Evolutionary conservation across 2,888 invertebrate species (phyloP).

Genomic region (Cheilosia vulpina): DNA sequence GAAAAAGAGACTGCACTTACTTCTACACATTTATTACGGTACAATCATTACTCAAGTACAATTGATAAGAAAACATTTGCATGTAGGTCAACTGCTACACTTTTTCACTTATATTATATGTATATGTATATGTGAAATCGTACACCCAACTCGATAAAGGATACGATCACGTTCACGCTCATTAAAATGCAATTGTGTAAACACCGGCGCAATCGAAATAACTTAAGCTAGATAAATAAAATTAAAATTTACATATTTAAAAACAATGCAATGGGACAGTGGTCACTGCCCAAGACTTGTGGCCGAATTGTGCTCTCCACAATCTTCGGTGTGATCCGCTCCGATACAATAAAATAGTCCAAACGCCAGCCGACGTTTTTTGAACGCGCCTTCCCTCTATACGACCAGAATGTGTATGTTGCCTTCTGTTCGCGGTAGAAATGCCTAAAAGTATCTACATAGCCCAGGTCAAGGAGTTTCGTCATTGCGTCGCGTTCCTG

Average conservation of each 20-base stretch:
- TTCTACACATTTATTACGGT: slow-evolving; percentile 67
- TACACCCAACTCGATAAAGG: not conserved
- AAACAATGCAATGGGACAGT: slow-evolving; percentile 95
- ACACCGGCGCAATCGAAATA: slow-evolving; percentile 6
- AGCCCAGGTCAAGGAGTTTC: slow-evolving; percentile 91
- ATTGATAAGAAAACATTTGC: slow-evolving; percentile 43
- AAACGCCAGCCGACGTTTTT: slow-evolving; percentile 99
- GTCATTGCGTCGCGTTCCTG: slow-evolving; percentile 97
- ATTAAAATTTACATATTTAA: slow-evolving; percentile 84
- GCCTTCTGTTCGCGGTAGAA: slow-evolving; percentile 92
- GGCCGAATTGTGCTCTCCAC: slow-evolving; percentile 94
- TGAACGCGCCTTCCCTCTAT: slow-evolving; percentile 92
- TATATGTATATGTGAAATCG: not conserved
- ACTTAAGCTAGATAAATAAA: slow-evolving; percentile 40
- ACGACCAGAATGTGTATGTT: slow-evolving; percentile 98
- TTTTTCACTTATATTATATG: slow-evolving; percentile 16
- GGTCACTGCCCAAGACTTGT: slow-evolving; percentile 96
- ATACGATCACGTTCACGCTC: not conserved
- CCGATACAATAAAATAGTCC: slow-evolving; percentile 97
- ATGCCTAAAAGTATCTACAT: slow-evolving; percentile 93
- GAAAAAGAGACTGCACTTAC: slow-evolving; percentile 1
- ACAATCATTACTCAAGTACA: slow-evolving; percentile 28
- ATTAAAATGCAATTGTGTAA: too few relatives aligned
- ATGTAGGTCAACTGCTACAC: slow-evolving; percentile 62
- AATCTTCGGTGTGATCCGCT: slow-evolving; percentile 89